These are phyloP conservation scores for Sturmia bella DNA, from an alignment of 2,888 invertebrate species.

Conservation along the genomic window DNA sequence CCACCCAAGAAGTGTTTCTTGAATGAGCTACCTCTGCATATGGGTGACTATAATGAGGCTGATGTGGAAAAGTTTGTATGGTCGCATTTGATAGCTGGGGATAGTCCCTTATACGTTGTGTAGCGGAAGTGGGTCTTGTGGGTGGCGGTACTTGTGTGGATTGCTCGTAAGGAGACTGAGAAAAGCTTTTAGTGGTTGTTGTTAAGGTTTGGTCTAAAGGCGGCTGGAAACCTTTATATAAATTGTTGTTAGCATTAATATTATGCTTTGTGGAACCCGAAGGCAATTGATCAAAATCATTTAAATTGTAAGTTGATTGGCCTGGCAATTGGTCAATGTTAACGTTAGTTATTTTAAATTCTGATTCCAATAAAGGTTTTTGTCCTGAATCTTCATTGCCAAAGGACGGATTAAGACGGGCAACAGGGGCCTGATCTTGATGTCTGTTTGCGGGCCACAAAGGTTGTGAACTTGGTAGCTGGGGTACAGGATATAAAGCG, in stretches of 20 bases:
- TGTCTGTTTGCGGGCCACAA: background rate
- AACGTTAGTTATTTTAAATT: constrained; percentile 50
- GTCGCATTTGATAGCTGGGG: constrained; percentile 74
- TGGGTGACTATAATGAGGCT: constrained; percentile 78
- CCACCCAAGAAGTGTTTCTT: constrained; percentile 73
- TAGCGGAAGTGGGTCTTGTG: constrained; percentile 48
- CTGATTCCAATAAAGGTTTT: constrained; percentile 46
- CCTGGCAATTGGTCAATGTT: constrained; percentile 61
- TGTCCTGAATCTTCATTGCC: constrained; percentile 47
- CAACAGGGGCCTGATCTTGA: constrained; percentile 7
- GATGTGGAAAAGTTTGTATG: constrained; percentile 64
- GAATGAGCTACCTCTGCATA: constrained; percentile 79
- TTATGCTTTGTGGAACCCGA: constrained; percentile 47
- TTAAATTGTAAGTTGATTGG: constrained; percentile 26
- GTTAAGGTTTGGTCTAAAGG: constrained; percentile 53
- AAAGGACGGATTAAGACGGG: constrained; percentile 57
- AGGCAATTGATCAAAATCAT: constrained; percentile 49
- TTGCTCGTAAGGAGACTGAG: background rate
- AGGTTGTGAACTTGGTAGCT: background rate
- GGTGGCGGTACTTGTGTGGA: constrained; percentile 50
- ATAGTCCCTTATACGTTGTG: constrained; percentile 72
- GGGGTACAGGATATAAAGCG: constrained; percentile 28
- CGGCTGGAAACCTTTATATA: constrained; percentile 71
- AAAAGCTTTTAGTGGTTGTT: constrained; percentile 17
- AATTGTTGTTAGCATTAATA: constrained; percentile 62